Evolutionary conservation across 2,888 invertebrate species (phyloP), one percentile per base, ranked within the genome.

Genomic region (Netelia inedita): DNA sequence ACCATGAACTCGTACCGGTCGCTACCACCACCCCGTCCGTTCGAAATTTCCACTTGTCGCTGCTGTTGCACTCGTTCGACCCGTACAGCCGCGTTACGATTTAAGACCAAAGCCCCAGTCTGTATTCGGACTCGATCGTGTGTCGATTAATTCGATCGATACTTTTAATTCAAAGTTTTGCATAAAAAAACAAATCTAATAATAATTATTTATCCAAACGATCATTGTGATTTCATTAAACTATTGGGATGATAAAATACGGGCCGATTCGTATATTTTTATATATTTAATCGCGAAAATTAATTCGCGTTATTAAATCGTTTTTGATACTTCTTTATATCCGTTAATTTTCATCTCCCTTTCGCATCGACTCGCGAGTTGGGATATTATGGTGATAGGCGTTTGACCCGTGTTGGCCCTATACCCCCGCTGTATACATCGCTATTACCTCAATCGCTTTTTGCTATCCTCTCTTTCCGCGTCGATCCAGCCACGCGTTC

Each of bases 1-100:
- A 14, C 46, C 14, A 46, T 14, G 46, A 46, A 46, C 46, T 79
- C 46, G 66, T 43, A 73, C 59, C 2, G 41, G 59, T 21, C 11
- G 50, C 41, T 21, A 61, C 57, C 59, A 28, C 65, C 53, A 43
- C 28, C 59, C 75, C 19, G n/a, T 65, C 19, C 16, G 21, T n/a
- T 41, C 41, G 19, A 28, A 80, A 78, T 69, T 63, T 82, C 72
- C 66, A 76, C 78, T 78, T 66, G 59, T 76, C 71, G 78, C 57
- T 72, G 28, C 46, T 53, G 57, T 74, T 65, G 59, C 74, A 65
- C 46, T 46, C 63, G 55, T 75, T 71, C 16, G 19, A 57, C 8
- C 10, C 19, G 14, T 16, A 28, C 9, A 21, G 53, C 19, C 11
- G 19, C 53, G 23, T 63, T 59, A 11, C 53, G n/a, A 46, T 50